Conservation (phyloP, 2,888 invertebrate genomes). For the Thecophora atra region DNA sequence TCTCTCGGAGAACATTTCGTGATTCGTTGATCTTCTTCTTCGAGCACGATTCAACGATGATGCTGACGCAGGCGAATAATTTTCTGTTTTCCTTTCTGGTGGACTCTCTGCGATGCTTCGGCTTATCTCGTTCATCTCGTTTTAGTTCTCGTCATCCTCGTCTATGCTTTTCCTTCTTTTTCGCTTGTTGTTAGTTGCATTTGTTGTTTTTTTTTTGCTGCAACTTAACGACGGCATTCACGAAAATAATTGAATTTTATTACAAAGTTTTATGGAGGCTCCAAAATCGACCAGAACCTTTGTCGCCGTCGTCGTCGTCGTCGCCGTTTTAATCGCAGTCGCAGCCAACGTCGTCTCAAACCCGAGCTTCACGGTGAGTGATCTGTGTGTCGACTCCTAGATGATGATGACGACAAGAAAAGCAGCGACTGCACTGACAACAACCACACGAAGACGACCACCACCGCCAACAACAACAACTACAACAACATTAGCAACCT, state of each 20-base stretch:
- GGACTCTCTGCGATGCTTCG: neutral
- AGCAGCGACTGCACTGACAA: conserved; percentile 1
- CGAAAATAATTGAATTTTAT: conserved; percentile 66
- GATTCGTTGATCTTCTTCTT: too few relatives aligned
- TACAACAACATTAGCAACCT: neutral
- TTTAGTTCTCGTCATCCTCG: too few relatives aligned
- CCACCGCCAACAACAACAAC: neutral
- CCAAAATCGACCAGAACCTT: neutral
- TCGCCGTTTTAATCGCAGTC: conserved; percentile 21
- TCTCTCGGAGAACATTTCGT: too few relatives aligned
- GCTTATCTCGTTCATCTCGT: too few relatives aligned
- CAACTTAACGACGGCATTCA: conserved; percentile 55
- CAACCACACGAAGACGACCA: neutral
- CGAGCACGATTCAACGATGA: too few relatives aligned
- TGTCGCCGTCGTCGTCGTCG: conserved; percentile 14
- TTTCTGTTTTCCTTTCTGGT: neutral
- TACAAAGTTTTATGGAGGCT: conserved; percentile 60
- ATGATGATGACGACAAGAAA: neutral
- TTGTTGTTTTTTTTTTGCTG: conserved; percentile 42
- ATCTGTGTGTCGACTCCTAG: neutral
- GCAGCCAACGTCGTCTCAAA: conserved; percentile 6
- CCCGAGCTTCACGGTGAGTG: neutral
- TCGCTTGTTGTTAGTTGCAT: neutral
- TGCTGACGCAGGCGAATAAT: too few relatives aligned
- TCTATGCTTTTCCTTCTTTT: neutral